Conservation (phyloP, 2,797 vertebrate species). For the Sebastes taczanowskii region DNA sequence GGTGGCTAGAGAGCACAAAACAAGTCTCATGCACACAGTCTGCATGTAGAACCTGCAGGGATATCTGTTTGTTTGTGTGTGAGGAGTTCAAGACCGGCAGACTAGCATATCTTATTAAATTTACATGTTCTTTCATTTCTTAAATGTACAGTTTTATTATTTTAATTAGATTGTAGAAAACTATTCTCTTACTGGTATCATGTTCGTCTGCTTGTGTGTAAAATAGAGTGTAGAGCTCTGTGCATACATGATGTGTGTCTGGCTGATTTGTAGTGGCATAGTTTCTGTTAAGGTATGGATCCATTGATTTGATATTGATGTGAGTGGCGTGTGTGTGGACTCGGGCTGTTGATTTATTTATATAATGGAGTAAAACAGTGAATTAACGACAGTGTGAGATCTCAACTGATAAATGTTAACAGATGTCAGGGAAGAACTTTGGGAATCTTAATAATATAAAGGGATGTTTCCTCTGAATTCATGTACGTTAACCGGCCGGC, state of each 20-base stretch:
- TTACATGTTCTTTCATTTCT: not conserved
- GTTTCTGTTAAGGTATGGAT: constrained; percentile 27
- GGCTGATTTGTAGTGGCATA: constrained; percentile 17
- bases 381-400: not conserved
- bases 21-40: constrained; percentile 47
- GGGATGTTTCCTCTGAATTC: not conserved
- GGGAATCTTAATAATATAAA: not conserved
- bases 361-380: constrained; percentile 16
- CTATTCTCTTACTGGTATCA: not conserved
- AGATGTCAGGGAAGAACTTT: not conserved
- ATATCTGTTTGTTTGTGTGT: not conserved
- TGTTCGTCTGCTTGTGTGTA: not conserved
- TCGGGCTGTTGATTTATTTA: constrained; percentile 3
- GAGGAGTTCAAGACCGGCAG: not conserved
- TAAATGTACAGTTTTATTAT: not conserved
- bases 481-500: not conserved
- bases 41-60: constrained; percentile 32
- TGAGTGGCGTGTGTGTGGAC: not conserved
- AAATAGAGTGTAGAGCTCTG: not conserved
- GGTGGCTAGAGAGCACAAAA: constrained; percentile 66
- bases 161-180: not conserved
- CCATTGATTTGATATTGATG: constrained; percentile 53
- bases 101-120: not conserved
- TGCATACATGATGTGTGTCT: not conserved
- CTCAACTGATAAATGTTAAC: not conserved